phyloP scores from a whole-genome alignment of 2,888 invertebrate genomes.

The Galerucella calmariensis region DNA sequence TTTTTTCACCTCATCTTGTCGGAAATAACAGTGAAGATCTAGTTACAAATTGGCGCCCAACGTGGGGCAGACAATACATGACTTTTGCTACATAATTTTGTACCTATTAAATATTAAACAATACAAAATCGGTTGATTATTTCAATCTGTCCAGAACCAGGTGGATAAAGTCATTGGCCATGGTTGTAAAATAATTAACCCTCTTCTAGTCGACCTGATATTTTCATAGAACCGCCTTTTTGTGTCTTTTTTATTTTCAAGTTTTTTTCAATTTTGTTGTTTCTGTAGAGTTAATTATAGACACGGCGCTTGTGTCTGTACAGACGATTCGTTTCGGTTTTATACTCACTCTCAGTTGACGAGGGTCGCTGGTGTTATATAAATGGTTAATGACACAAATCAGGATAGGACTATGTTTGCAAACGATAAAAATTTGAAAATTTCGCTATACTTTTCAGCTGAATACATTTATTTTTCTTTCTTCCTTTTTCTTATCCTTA shows the following conservation, averaged over 20 bases:
- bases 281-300: constrained; percentile 39
- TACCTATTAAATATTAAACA: too few species aligned
- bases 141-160: neutral
- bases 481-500: too few species aligned
- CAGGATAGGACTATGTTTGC: constrained; percentile 8
- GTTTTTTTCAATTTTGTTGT: constrained; percentile 12
- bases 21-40: too few species aligned
- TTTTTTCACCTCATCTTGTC: too few species aligned
- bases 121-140: too few species aligned
- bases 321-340: constrained; percentile 35
- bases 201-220: constrained; percentile 21
- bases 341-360: constrained; percentile 25
- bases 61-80: too few species aligned
- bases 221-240: constrained; percentile 33
- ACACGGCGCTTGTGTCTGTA: constrained; percentile 32
- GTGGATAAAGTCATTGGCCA: neutral
- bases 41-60: too few species aligned
- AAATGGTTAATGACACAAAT: constrained; percentile 48
- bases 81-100: too few species aligned
- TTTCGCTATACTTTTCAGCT: too few species aligned
- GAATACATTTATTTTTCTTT: too few species aligned
- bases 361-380: constrained; percentile 42
- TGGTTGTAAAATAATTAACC: neutral
- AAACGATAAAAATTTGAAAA: neutral
- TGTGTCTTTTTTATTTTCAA: constrained; percentile 3